phyloP scores from a whole-genome alignment of 2,888 invertebrate species.

The Sturmia bella region DNA sequence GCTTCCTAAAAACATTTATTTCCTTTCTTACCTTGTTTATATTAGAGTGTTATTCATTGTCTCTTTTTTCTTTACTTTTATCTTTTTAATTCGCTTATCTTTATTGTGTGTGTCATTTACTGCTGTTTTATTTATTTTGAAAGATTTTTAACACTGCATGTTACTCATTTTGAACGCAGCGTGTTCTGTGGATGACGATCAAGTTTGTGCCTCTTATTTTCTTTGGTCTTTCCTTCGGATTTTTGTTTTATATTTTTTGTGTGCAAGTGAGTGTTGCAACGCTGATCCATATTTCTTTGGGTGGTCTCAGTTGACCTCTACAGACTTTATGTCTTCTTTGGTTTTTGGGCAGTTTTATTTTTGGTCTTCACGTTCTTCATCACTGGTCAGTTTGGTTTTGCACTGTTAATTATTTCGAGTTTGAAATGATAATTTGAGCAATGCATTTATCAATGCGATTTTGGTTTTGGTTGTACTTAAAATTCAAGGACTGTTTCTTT shows the following conservation, averaged over 20 bases:
- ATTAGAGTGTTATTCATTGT: background rate
- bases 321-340: slow-evolving; percentile 55
- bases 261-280: slow-evolving; percentile 28
- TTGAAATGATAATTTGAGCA: slow-evolving; percentile 62
- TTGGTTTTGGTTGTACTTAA: background rate
- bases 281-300: slow-evolving; percentile 45
- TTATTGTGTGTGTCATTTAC: slow-evolving; percentile 57
- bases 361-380: slow-evolving; percentile 43
- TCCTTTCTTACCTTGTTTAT: slow-evolving; percentile 4
- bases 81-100: slow-evolving; percentile 20
- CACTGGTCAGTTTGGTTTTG: slow-evolving; percentile 60
- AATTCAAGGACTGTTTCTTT: slow-evolving; percentile 11
- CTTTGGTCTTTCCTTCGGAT: slow-evolving; percentile 23
- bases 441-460: background rate
- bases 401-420: slow-evolving; percentile 57
- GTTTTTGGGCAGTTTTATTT: slow-evolving; percentile 40
- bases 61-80: background rate
- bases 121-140: slow-evolving; percentile 68
- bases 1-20: background rate
- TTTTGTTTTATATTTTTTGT: background rate
- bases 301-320: slow-evolving; percentile 63
- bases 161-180: slow-evolving; percentile 65
- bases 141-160: slow-evolving; percentile 67
- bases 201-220: slow-evolving; percentile 21
- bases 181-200: slow-evolving; percentile 37